Evolutionary conservation across 2,888 invertebrate genomes (phyloP).

Genomic region (Cinara cedri): DNA sequence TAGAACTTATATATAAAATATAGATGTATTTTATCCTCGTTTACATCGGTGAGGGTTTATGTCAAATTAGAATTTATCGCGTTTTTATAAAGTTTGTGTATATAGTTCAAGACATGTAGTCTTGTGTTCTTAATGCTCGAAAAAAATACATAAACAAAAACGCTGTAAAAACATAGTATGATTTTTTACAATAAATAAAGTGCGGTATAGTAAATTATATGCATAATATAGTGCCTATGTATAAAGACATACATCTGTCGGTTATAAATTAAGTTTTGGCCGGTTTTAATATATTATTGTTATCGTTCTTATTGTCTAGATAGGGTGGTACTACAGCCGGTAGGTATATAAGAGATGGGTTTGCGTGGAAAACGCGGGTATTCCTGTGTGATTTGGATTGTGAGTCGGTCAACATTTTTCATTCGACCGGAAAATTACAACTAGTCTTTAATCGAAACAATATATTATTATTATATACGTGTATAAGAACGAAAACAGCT

Average conservation of each 20-base stretch:
- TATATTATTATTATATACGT: neutral
- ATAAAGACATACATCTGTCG: neutral
- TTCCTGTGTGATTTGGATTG: conserved; percentile 1
- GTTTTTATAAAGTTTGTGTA: conserved; percentile 22
- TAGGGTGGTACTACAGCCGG: too few species aligned
- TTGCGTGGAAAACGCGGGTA: neutral
- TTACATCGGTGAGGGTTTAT: conserved; percentile 1
- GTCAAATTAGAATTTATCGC: conserved; percentile 24
- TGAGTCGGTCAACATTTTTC: conserved; percentile 5
- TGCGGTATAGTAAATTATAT: too few species aligned
- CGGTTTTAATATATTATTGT: neutral
- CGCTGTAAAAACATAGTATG: neutral
- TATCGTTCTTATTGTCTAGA: too few species aligned
- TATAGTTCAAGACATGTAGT: too few species aligned
- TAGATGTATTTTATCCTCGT: too few species aligned
- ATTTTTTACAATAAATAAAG: too few species aligned
- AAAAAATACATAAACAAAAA: too few species aligned
- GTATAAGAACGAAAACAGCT: neutral
- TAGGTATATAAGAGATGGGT: neutral
- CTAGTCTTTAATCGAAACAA: neutral
- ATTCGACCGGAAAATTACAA: conserved; percentile 18
- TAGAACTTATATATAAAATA: too few species aligned
- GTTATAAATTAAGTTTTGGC: conserved; percentile 4
- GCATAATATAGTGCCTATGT: too few species aligned
- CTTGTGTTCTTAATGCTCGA: neutral